These are phyloP conservation scores for Astreopora myriophthalma DNA, from an alignment of 64 coral and sea anemone genomes.

Conservation along the genomic window DNA sequence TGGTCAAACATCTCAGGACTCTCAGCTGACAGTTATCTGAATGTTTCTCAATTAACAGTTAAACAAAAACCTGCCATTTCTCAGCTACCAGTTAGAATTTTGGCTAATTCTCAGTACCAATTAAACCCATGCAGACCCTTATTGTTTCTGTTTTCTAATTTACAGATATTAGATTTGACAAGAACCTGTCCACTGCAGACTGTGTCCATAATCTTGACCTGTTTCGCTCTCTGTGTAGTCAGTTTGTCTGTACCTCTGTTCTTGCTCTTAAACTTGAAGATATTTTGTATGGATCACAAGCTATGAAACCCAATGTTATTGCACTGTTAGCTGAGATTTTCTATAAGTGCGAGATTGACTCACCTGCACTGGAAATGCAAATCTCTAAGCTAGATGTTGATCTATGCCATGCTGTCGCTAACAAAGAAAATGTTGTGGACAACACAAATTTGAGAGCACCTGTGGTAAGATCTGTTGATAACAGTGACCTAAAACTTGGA, in stretches of 20 bases:
- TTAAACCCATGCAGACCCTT: background rate
- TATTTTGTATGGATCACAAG: conserved; percentile 93
- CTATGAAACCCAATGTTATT: conserved; percentile 90
- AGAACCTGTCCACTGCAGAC: conserved; percentile 63
- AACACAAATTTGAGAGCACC: background rate
- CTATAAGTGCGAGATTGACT: conserved; percentile 68
- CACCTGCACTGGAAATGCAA: background rate
- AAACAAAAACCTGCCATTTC: background rate
- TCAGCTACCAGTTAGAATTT: background rate
- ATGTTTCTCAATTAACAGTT: no score
- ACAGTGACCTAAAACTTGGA: background rate
- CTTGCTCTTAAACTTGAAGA: conserved; percentile 93
- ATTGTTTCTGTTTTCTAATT: background rate
- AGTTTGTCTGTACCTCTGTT: conserved; percentile 86
- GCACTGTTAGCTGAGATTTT: conserved; percentile 94
- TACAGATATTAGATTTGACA: conserved; percentile 82
- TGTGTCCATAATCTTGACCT: conserved; percentile 85
- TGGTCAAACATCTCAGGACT: no score
- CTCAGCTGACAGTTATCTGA: no score
- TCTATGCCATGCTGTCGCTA: background rate
- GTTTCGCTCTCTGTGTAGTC: conserved; percentile 89
- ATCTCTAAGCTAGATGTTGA: conserved; percentile 31
- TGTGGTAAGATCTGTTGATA: background rate
- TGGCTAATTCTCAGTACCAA: no score
- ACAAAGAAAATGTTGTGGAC: conserved; percentile 3